These are phyloP conservation scores for Sinocyclocheilus grahami DNA, from an alignment of 2,113 vertebrate species.

Conservation along the genomic window DNA sequence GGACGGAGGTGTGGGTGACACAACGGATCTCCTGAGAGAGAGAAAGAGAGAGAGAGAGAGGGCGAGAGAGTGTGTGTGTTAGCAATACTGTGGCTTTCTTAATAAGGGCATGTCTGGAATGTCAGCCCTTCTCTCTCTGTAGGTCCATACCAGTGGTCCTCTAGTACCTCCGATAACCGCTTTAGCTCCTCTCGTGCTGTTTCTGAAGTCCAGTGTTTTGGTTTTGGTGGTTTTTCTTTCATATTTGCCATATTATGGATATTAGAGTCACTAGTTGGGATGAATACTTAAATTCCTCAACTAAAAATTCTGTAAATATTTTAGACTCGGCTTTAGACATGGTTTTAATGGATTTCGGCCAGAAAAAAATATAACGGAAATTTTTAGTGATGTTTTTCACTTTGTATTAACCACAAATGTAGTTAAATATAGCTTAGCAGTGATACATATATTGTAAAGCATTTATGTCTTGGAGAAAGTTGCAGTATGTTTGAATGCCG, in stretches of 20 bases:
- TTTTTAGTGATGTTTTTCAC: too few species aligned
- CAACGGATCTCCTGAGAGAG: conserved; percentile 60
- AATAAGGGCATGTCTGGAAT: conserved; percentile 80
- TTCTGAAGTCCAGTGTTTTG: conserved; percentile 12
- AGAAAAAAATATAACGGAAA: background rate
- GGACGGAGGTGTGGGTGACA: conserved; percentile 70
- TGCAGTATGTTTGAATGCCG: conserved; percentile 14
- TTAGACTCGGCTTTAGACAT: too few species aligned
- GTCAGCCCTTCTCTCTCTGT: conserved; percentile 63
- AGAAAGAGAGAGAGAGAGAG: conserved; percentile 46
- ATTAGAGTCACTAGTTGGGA: background rate
- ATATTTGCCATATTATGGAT: background rate
- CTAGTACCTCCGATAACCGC: background rate
- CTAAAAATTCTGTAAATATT: background rate
- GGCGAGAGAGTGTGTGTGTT: background rate
- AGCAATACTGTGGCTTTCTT: conserved; percentile 68
- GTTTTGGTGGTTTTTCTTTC: conserved; percentile 5
- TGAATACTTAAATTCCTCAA: background rate
- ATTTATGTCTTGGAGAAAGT: background rate
- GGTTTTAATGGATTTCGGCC: background rate
- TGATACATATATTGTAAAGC: background rate
- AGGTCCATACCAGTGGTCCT: background rate
- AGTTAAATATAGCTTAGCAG: background rate
- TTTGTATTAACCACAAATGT: background rate
- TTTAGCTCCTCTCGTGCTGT: background rate